Evolutionary conservation across 1,140 invertebrate genomes (phyloP), one percentile per base, ranked within the genome.

Genomic region (Thaumetopoea pityocampa): DNA sequence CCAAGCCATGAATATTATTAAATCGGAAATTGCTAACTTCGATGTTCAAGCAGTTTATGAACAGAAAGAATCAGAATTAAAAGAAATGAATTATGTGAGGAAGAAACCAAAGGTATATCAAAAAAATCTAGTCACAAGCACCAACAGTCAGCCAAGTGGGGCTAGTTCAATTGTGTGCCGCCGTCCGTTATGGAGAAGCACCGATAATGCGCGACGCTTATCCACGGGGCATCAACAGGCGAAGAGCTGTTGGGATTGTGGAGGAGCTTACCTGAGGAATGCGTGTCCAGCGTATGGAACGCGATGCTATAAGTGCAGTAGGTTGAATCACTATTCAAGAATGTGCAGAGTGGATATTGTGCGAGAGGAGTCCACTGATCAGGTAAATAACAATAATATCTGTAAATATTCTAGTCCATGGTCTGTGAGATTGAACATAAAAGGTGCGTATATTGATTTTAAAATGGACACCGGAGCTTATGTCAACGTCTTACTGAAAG

Each of bases 381-480:
- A 40, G 45, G 36, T 48, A 47, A 26, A 7, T 17, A 4, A 27
- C 7, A 3, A 8, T 9, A 18, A 24, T 20, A 22, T n/a, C 24
- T 2, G 5, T 18, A 24, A 8, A 19, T n/a, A 28, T 11, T 23
- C 1, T 30, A 32, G 7, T 7, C 22, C 41, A n/a, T 52, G 50
- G 50, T 32, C 8, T 29, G 17, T 43, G 15, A 20, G 32, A 17
- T 36, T 40, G 17, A 5, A 20, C 14, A 42, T 44, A 29, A 41
- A 34, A 6, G 5, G 14, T 9, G 7, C 3, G 9, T 14, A 26
- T 8, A 28, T 46, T 23, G 16, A 19, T 6, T 40, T 46, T 33
- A 40, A 52, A 26, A 8, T 52, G 22, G 50, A 52, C 8, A 52
- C 43, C 9, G 50, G 43, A 18, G 50, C 50, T 26, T 43, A 52